phyloP scores from a whole-genome alignment of 1,140 invertebrate species.

The Drosophila burlai region DNA sequence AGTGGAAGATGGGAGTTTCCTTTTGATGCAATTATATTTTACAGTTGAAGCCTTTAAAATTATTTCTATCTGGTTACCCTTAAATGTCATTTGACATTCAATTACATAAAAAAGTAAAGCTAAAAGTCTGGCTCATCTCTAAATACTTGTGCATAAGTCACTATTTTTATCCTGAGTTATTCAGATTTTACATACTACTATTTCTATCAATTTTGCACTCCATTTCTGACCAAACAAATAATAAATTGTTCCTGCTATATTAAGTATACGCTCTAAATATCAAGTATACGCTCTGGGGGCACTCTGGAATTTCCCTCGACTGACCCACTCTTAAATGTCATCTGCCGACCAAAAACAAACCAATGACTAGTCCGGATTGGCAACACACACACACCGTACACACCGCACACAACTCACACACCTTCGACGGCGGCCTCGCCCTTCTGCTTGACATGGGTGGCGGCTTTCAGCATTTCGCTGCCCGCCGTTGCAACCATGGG shows the following conservation, averaged over 20 bases:
- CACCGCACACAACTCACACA: conserved; percentile 38
- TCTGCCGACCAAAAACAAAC: conserved; percentile 27
- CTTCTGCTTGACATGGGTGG: conserved; percentile 78
- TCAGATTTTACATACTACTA: neutral
- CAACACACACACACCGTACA: conserved; percentile 16
- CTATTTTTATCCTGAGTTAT: neutral
- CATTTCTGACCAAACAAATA: neutral
- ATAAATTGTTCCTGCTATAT: conserved; percentile 1
- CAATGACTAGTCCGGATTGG: conserved; percentile 20
- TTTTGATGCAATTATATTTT: neutral
- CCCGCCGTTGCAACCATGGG: conserved; percentile 82
- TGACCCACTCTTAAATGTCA: conserved; percentile 66
- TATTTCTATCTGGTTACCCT: neutral
- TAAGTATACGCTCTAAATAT: conserved; percentile 23
- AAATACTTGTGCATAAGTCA: neutral
- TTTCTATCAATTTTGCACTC: neutral
- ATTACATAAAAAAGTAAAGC: neutral
- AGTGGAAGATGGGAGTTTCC: no score
- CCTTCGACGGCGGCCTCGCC: conserved; percentile 78
- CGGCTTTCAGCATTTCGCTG: conserved; percentile 82
- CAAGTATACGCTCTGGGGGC: conserved; percentile 6
- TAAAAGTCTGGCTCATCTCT: neutral
- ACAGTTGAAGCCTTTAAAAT: neutral
- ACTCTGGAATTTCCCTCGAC: conserved; percentile 6
- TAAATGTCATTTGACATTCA: neutral